Base-by-base conservation (phyloP, 2,113 vertebrate species). In the Azemiops feae region DNA sequence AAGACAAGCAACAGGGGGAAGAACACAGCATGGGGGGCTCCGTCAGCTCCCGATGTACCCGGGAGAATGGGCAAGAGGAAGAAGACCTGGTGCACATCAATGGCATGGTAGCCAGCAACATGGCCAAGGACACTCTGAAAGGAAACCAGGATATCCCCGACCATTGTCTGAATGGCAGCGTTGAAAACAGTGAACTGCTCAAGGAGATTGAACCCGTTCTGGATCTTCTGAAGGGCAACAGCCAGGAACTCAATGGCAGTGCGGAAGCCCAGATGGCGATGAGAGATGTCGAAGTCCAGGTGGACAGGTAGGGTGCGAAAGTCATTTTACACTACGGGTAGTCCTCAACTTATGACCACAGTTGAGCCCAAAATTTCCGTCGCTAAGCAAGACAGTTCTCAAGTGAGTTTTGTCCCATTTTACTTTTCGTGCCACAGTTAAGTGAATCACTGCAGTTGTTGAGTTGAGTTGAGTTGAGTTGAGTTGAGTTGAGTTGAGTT, bases 191-290 rank as follows among this genome's bases (percentile, higher is more conserved):
- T 0, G 98, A 99, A 69, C 97, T 99, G 92, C 98, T 99, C 92
- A 98, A 98, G 96, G 99, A 99, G 96, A 99, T 99, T 0, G 98
- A 99, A 91, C 99, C 99, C 0, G 98, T 99, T 39, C 97, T 99
- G 94, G 98, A 97, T 85, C 98, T 99, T 86, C 98, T 99, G 96
- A 98, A 97, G 96, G 97, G 96, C 91, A 96, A 97, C 95, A 97
- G 97, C 95, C 98, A 96, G 94, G 98, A 98, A 81, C 50, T 98
- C 96, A 97, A 94, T 6, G 97, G 98, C 94, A 98, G 98, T 8
- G 97, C 95, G 9, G 97, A 98, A 94, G 96, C 96, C 95, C 98
- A 96, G 90, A 95, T 95, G 9, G 98, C 98, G 95, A 98, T 97
- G 23, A 98, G 97, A 90, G 99, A 99, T 22, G 98, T 96, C 0